Conservation (phyloP, 2,888 invertebrate species). For the Sminthurinus aureus region DNA sequence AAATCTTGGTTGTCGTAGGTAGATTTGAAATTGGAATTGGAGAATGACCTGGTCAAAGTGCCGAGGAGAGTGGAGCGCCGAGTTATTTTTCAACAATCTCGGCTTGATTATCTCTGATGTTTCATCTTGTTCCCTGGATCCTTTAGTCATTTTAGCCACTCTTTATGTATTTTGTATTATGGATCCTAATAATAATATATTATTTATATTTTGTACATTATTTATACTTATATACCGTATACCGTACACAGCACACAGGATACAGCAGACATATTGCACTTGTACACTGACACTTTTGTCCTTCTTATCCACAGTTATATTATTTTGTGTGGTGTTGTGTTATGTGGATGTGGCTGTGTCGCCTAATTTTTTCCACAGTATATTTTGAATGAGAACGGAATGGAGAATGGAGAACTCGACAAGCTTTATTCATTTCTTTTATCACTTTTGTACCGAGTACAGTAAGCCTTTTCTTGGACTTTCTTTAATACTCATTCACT, state of each 20-base stretch:
- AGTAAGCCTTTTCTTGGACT: background rate
- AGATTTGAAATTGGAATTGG: background rate
- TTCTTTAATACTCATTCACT: too few relatives aligned
- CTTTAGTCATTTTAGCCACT: slow-evolving; percentile 28
- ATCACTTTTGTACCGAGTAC: background rate
- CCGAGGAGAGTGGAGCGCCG: background rate
- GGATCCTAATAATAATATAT: too few relatives aligned
- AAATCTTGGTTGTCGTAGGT: background rate
- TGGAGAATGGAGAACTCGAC: slow-evolving; percentile 11
- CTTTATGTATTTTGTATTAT: too few relatives aligned
- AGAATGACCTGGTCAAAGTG: background rate
- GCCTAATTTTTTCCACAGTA: background rate
- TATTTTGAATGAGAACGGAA: background rate
- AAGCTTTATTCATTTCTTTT: background rate
- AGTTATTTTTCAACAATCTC: slow-evolving; percentile 40
- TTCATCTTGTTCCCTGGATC: slow-evolving; percentile 35
- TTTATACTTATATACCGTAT: background rate
- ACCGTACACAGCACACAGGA: background rate
- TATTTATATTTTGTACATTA: too few relatives aligned
- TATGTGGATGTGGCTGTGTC: background rate
- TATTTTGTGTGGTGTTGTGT: too few relatives aligned
- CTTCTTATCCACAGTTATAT: background rate
- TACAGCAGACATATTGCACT: background rate
- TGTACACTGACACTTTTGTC: background rate
- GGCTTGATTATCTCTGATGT: slow-evolving; percentile 40